Base-by-base conservation (phyloP, 2,113 vertebrate species). In the Chlorodrepanis virens region DNA sequence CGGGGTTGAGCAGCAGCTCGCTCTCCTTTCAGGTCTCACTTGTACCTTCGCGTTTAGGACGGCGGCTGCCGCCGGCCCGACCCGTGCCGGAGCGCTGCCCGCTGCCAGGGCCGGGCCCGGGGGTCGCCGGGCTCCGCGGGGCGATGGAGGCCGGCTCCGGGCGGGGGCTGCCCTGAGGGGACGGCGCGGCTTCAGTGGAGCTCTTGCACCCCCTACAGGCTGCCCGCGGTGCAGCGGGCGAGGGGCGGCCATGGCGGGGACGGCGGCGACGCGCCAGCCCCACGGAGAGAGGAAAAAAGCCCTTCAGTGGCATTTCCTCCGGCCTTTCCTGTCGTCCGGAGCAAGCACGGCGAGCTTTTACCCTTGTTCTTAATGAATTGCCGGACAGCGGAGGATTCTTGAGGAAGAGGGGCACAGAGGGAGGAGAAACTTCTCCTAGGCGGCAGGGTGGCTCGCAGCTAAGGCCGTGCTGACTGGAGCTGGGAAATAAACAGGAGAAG, bases 121-220 rank as follows among this genome's bases (percentile, higher is more conserved):
- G 79, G 53, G 25, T 35, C 49, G 47, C 93, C 6, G 39, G 7
- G 29, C 82, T 67, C 82, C 22, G 59, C 83, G 13, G 37, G 27
- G 28, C 39, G 63, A 28, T 33, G 76, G 74, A 94, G 85, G 93
- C 84, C 93, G 6, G 6, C 60, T 63, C 71, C 61, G 20, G 24
- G 84, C 16, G 35, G 40, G 89, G 61, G 50, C 96, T 45, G 68
- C 42, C 85, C 83, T 9, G 71, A 37, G 35, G 85, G 37, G 64
- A 10, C 68, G 7, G 33, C 2, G 44, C 54, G 7, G 8, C 44
- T 97, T 97, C 97, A 97, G 96, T 99, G 98, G 99, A 99, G 98
- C 98, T 98, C 98, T 97, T 98, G 98, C 99, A 98, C 99, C 99
- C 98, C 98, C 99, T 99, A 97, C 98, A 98, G 99, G 54, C 50